phyloP scores from a whole-genome alignment of 2,888 invertebrate genomes.

The Parnassius apollo region DNA sequence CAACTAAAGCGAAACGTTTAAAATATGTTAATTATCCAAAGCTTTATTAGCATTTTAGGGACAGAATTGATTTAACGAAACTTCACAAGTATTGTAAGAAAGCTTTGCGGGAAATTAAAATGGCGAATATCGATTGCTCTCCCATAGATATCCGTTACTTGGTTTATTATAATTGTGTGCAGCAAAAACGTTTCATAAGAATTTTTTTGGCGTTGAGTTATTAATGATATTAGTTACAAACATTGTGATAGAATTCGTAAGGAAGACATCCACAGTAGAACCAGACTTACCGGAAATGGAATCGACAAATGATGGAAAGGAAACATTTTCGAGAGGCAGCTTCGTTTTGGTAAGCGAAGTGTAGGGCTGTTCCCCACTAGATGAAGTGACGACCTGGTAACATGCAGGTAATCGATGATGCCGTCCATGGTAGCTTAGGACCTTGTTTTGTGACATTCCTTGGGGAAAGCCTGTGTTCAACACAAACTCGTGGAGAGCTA shows the following conservation, averaged over 20 bases:
- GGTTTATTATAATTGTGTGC: slow-evolving; percentile 3
- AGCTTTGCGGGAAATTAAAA: slow-evolving; percentile 4
- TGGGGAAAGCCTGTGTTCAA: too few relatives aligned
- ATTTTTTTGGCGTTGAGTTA: not conserved
- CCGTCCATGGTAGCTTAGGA: not conserved
- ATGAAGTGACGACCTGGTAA: too few relatives aligned
- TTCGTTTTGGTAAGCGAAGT: not conserved
- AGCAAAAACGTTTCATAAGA: slow-evolving; percentile 6
- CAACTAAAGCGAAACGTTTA: too few relatives aligned
- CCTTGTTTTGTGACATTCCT: too few relatives aligned
- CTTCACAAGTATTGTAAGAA: not conserved
- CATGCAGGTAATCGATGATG: not conserved
- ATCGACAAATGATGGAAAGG: not conserved
- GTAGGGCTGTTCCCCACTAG: too few relatives aligned
- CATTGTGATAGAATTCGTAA: not conserved
- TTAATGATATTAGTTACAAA: not conserved
- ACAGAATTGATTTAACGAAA: too few relatives aligned
- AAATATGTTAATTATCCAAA: too few relatives aligned
- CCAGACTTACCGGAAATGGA: too few relatives aligned
- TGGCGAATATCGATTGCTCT: slow-evolving; percentile 1
- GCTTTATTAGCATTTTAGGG: too few relatives aligned
- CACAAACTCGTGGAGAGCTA: too few relatives aligned
- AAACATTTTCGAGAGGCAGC: too few relatives aligned
- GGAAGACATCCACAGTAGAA: not conserved
- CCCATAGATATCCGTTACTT: not conserved